These are phyloP conservation scores for Montifringilla adamsi DNA, from an alignment of 2,113 vertebrate species.

Conservation along the genomic window DNA sequence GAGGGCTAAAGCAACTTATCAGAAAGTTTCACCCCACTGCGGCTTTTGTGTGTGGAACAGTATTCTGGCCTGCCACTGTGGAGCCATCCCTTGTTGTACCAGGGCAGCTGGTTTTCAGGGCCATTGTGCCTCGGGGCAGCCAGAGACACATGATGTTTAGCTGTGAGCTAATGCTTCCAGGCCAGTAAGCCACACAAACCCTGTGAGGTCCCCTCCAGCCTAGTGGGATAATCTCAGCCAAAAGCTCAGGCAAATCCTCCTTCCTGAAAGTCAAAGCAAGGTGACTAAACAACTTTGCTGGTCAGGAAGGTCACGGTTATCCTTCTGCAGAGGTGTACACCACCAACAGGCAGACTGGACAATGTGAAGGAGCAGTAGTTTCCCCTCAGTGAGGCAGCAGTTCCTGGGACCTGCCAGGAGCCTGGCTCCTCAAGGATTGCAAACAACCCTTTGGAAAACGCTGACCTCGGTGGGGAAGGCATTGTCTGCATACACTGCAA, in stretches of 20 bases:
- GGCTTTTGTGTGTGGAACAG: background rate
- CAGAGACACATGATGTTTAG: background rate
- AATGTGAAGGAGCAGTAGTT: background rate
- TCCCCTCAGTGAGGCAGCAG: background rate
- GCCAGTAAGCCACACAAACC: background rate
- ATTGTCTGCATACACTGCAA: background rate
- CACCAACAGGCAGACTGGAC: background rate
- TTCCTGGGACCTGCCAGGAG: background rate
- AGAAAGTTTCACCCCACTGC: background rate
- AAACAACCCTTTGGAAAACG: background rate
- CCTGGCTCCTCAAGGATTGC: background rate
- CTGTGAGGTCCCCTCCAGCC: background rate
- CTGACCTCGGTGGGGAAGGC: background rate
- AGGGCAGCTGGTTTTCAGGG: background rate
- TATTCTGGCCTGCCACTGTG: background rate
- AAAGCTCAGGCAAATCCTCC: background rate
- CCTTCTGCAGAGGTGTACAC: background rate
- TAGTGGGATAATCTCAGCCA: background rate
- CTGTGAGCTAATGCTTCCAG: background rate
- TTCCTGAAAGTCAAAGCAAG: background rate
- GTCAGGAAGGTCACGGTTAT: background rate
- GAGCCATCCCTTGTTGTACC: background rate
- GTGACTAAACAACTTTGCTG: background rate
- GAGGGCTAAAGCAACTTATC: background rate
- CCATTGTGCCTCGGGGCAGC: background rate